Percentiles rank a stretch among this genome's conserved stretches.
phyloP scores from a whole-genome alignment of 2,113 vertebrate genomes.

The Centropus bengalensis region DNA sequence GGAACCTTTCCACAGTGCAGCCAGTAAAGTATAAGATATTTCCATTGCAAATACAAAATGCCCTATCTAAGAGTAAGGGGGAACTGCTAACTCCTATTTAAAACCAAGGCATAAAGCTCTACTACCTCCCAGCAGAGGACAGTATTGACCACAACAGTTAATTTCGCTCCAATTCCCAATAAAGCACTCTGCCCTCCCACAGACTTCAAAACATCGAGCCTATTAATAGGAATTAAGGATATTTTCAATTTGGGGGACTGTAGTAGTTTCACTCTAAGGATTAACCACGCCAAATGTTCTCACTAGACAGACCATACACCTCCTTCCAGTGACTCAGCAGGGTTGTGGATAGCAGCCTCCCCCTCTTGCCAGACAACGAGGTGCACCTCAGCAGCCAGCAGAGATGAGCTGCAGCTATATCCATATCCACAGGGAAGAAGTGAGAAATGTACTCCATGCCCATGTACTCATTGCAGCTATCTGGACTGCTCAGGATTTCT shows the following conservation, averaged over 20 bases:
- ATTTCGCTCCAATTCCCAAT: not conserved
- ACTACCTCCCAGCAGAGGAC: constrained; percentile 51
- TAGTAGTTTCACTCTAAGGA: not conserved
- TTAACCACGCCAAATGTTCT: not conserved
- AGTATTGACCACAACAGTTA: not conserved
- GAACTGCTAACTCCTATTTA: not conserved
- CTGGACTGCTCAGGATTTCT: not conserved
- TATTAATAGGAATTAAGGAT: not conserved
- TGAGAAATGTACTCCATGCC: not conserved
- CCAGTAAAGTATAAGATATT: not conserved
- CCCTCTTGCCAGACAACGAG: not conserved
- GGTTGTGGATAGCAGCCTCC: not conserved
- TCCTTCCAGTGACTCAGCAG: not conserved
- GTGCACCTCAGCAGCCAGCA: not conserved
- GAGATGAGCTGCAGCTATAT: not conserved
- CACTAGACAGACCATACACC: not conserved
- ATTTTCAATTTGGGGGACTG: not conserved
- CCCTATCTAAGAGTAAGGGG: not conserved
- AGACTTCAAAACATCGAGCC: not conserved
- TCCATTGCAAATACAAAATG: not conserved
- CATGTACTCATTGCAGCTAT: too few relatives aligned
- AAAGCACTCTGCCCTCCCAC: not conserved
- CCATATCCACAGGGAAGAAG: too few relatives aligned
- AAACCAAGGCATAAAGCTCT: not conserved
- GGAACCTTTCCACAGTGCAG: not conserved